phyloP scores from a whole-genome alignment of 2,797 vertebrate genomes.

The Ctenopoma kingsleyae region DNA sequence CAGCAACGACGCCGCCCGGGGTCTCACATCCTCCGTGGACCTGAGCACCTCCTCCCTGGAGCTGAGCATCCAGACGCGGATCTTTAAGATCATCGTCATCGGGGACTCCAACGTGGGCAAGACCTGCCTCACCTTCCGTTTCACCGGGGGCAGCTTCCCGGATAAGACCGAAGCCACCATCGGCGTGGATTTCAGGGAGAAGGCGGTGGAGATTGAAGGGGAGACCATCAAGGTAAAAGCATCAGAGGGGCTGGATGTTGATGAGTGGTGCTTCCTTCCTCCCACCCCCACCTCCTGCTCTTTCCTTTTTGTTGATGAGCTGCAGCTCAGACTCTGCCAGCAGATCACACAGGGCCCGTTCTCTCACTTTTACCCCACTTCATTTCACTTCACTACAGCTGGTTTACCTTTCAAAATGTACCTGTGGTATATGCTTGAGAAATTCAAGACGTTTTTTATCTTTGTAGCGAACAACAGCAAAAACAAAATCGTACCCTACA shows the following conservation, averaged over 20 bases:
- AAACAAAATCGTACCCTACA: not conserved
- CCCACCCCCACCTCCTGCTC: constrained; percentile 5
- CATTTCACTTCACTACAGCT: not conserved
- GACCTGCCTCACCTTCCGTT: constrained; percentile 97
- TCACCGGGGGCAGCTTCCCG: constrained; percentile 95
- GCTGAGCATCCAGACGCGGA: constrained; percentile 91
- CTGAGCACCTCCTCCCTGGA: constrained; percentile 86
- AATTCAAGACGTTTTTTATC: not conserved
- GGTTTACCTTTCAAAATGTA: not conserved
- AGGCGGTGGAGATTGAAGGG: constrained; percentile 93
- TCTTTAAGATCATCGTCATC: constrained; percentile 99
- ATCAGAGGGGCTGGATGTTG: constrained; percentile 39
- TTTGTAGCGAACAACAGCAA: not conserved
- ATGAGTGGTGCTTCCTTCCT: constrained; percentile 30
- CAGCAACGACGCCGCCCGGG: constrained; percentile 61
- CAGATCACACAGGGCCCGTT: constrained; percentile 22
- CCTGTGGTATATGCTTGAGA: not conserved
- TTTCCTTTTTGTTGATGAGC: constrained; percentile 45
- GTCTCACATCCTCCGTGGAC: constrained; percentile 82
- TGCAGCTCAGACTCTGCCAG: constrained; percentile 38
- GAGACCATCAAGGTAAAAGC: constrained; percentile 94
- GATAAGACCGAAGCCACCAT: constrained; percentile 97
- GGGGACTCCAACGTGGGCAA: constrained; percentile 98
- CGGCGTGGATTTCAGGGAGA: constrained; percentile 97
- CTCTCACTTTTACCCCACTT: not conserved